Conservation (phyloP, 2,888 invertebrate genomes). For the Andrena bicolor region DNA sequence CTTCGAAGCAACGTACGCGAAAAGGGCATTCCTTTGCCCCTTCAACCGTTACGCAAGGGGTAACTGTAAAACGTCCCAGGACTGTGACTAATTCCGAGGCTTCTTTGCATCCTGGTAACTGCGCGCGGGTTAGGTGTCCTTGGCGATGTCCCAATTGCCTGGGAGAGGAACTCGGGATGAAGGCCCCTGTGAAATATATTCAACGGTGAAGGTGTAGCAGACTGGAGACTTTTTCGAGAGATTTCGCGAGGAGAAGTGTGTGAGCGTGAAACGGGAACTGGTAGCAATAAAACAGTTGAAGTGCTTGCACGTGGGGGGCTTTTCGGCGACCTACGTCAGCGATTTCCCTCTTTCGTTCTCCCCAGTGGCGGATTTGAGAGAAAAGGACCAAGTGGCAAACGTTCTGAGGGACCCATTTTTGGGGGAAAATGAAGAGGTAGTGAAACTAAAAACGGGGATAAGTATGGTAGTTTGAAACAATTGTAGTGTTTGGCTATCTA, state of each 20-base stretch:
- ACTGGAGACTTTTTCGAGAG: background rate
- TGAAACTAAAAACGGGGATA: no score
- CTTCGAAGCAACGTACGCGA: background rate
- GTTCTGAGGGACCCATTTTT: no score
- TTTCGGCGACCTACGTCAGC: conserved; percentile 69
- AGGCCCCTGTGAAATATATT: no score
- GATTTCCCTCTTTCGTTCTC: conserved; percentile 44
- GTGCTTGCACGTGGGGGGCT: conserved; percentile 72
- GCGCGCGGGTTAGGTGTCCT: no score
- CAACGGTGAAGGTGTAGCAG: no score
- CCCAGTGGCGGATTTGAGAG: no score
- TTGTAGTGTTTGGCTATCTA: no score
- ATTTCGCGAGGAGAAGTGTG: background rate
- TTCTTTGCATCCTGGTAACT: background rate
- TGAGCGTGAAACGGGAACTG: conserved; percentile 71
- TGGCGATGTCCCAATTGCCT: no score
- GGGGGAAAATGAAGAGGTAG: no score
- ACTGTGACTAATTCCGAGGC: background rate
- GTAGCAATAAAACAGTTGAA: conserved; percentile 67
- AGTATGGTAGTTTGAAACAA: no score
- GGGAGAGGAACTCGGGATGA: no score
- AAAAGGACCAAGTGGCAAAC: no score
- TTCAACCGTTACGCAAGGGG: background rate
- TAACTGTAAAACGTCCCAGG: background rate
- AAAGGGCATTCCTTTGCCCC: background rate